A percentile compares a stretch with the other conserved stretches of the same genome.
Conservation (phyloP, 2,888 invertebrate species). For the Lydus trimaculatus region DNA sequence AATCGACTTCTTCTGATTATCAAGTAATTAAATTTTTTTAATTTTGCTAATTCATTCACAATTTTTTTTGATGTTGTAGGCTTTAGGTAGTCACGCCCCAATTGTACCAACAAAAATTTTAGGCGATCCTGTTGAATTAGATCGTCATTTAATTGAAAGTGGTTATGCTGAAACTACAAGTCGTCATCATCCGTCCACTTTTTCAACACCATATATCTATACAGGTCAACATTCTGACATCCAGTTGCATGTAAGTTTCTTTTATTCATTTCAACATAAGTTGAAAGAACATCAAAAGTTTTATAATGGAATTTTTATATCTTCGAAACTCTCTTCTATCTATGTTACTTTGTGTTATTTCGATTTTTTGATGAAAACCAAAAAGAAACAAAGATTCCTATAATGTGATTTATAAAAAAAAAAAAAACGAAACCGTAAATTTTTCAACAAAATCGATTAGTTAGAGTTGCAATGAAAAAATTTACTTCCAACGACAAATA, state of each 20-base stretch:
- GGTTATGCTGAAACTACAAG: conserved; percentile 65
- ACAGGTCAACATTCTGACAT: conserved; percentile 62
- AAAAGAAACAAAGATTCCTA: too few species aligned
- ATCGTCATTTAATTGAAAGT: conserved; percentile 73
- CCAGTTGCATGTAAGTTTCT: conserved; percentile 63
- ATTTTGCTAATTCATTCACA: not conserved
- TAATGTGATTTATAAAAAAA: too few species aligned
- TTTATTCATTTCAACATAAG: not conserved
- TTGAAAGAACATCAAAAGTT: not conserved
- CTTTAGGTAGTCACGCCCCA: conserved; percentile 77
- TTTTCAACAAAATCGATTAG: not conserved
- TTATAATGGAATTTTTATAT: too few species aligned
- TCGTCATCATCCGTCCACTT: conserved; percentile 55
- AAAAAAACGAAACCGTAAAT: not conserved
- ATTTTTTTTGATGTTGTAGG: conserved; percentile 57
- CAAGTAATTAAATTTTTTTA: conserved; percentile 56
- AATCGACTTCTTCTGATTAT: conserved; percentile 69
- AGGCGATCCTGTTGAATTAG: conserved; percentile 84
- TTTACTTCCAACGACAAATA: not conserved
- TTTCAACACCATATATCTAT: conserved; percentile 60
- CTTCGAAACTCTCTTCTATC: too few species aligned
- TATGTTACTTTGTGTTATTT: too few species aligned
- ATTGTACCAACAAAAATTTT: conserved; percentile 85
- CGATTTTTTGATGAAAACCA: too few species aligned
- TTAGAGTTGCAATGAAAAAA: not conserved